Percentiles rank a stretch among this genome's conserved stretches.
Conservation (phyloP, 2,113 vertebrate species). For the Hemicordylus capensis region DNA sequence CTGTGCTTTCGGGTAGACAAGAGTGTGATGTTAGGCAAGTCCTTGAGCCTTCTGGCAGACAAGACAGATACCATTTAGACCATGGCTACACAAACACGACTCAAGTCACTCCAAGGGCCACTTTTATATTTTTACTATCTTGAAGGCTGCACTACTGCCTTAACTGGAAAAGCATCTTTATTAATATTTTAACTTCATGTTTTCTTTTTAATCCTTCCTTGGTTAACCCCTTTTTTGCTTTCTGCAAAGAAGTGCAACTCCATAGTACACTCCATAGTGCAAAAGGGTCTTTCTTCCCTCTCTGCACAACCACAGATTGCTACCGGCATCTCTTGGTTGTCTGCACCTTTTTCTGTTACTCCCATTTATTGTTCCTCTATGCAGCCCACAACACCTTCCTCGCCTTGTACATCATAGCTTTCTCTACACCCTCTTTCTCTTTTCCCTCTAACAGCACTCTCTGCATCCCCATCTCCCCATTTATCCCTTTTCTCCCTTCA, state of each 20-base stretch:
- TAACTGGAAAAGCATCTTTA: background rate
- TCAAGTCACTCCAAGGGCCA: background rate
- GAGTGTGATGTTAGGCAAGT: background rate
- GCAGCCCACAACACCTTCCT: background rate
- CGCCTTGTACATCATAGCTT: background rate
- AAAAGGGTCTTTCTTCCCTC: too few relatives aligned
- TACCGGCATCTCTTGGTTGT: background rate
- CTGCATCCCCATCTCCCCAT: too few relatives aligned
- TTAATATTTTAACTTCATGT: background rate
- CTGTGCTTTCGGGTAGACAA: background rate
- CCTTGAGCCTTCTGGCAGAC: background rate
- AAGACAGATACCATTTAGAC: background rate
- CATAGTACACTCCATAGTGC: background rate
- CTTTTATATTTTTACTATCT: background rate
- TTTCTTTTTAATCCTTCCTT: background rate
- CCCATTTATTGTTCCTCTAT: too few relatives aligned
- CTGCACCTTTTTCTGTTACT: too few relatives aligned
- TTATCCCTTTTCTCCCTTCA: background rate
- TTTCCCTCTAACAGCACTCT: too few relatives aligned
- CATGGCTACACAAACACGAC: too few relatives aligned
- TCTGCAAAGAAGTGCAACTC: too few relatives aligned
- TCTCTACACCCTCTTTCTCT: too few relatives aligned
- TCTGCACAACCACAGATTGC: background rate
- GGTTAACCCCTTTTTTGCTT: background rate
- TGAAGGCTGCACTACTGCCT: background rate